Evolutionary conservation across 2,113 vertebrate genomes (phyloP), one percentile per base, ranked within the genome.

Genomic region (Alaudala cheleensis): DNA sequence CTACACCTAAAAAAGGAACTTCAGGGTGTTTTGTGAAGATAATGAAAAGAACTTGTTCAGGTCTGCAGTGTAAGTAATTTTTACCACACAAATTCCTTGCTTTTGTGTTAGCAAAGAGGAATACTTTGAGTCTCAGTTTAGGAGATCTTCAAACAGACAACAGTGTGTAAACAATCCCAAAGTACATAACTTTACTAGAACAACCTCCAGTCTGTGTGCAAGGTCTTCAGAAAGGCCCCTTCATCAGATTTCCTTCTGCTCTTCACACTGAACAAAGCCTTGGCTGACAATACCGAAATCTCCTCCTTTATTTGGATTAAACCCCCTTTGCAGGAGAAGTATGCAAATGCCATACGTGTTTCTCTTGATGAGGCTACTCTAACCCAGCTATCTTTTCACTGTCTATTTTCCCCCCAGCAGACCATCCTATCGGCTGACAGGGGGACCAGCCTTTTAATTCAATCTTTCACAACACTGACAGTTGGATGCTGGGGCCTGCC

Each of bases 251-350:
- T 98, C 94, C 96, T 94, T 97, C 95, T 97, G 94, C 97, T 97
- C 97, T 96, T 97, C 93, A 94, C 92, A 81, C 88, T 3, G 93
- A 98, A 98, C 98, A 98, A 98, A 98, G 98, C 94, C 92, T 72
- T 86, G 86, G 82, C 83, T 97, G 97, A 98, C 98, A 98, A 98
- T 93, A 97, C 96, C 7, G 25, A 98, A 98, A 98, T 97, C 97
- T 96, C 97, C 97, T 96, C 61, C 97, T 98, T 98, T 98, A 97
- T 97, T 96, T 14, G 94, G 97, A 97, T 97, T 98, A 98, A 97
- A 97, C 92, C 81, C 85, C 94, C 85, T 97, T 97, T 97, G 97
- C 96, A 94, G 87, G 84, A 94, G 82, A 92, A 96, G 90, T 98
- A 98, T 98, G 98, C 98, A 98, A 98, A 98, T 98, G 90, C 57